A percentile compares a stretch with the other conserved stretches of the same genome.
These are phyloP conservation scores for Paraescarpia echinospica DNA, from an alignment of 1,140 invertebrate genomes.

Conservation along the genomic window DNA sequence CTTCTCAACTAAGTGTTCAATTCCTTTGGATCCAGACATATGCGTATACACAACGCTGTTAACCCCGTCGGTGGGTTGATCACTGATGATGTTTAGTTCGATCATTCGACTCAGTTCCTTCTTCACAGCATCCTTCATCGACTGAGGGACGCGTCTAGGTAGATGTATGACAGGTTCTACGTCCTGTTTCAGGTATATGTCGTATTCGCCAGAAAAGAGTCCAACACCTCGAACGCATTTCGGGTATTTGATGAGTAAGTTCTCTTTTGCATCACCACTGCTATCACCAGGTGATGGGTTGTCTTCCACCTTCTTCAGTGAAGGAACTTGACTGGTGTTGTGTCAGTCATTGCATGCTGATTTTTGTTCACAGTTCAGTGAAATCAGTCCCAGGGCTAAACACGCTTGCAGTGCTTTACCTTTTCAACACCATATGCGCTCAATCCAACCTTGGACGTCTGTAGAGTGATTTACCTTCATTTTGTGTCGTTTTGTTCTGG, in stretches of 20 bases:
- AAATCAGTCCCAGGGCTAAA: background rate
- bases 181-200: constrained; percentile 1
- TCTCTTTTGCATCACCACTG: background rate
- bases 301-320: background rate
- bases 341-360: background rate
- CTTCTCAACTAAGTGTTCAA: constrained; percentile 23
- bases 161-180: constrained; percentile 18
- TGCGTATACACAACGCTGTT: background rate
- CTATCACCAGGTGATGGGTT: background rate
- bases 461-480: background rate
- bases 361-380: background rate
- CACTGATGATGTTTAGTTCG: constrained; percentile 26
- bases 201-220: background rate
- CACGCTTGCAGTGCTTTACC: background rate
- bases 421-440: too few species aligned
- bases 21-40: constrained; percentile 22
- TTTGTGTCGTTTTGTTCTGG: background rate
- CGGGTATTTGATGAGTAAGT: background rate
- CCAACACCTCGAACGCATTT: constrained; percentile 9
- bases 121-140: constrained; percentile 21
- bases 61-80: constrained; percentile 33
- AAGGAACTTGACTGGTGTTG: background rate
- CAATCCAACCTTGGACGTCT: background rate
- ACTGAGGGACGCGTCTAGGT: background rate
- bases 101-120: constrained; percentile 27